These are phyloP conservation scores for Cheilosia grossa DNA, from an alignment of 2,888 invertebrate species.

Conservation along the genomic window DNA sequence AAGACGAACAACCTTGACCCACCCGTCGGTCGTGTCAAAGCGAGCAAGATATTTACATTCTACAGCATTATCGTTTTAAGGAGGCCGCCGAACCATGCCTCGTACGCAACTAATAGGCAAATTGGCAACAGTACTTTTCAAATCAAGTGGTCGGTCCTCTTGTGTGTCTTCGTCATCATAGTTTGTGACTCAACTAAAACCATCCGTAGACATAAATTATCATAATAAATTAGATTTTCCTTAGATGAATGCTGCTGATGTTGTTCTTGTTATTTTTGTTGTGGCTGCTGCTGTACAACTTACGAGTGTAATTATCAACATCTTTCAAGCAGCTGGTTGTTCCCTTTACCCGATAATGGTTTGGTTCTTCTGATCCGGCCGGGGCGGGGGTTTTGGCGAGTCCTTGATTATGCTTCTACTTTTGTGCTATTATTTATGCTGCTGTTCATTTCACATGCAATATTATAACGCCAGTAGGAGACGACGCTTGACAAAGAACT, in stretches of 20 bases:
- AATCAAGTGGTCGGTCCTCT: slow-evolving; percentile 9
- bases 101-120: neutral
- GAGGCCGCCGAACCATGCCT: too few species aligned
- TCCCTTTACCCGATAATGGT: slow-evolving; percentile 40
- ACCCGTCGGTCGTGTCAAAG: neutral
- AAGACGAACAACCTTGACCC: slow-evolving; percentile 4
- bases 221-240: slow-evolving; percentile 53
- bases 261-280: too few species aligned
- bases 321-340: slow-evolving; percentile 46
- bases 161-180: neutral
- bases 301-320: slow-evolving; percentile 45
- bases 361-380: slow-evolving; percentile 24
- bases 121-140: neutral
- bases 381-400: slow-evolving; percentile 7
- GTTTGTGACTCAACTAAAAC: slow-evolving; percentile 3
- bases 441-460: slow-evolving; percentile 26
- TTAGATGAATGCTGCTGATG: slow-evolving; percentile 10
- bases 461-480: neutral
- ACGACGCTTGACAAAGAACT: slow-evolving; percentile 27
- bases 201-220: slow-evolving; percentile 47
- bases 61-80: neutral
- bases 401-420: slow-evolving; percentile 27
- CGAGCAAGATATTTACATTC: neutral
- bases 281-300: slow-evolving; percentile 9
- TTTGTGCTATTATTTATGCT: slow-evolving; percentile 47